Evolutionary conservation across 2,113 vertebrate species (phyloP).

Genomic region (Xiphias gladius): DNA sequence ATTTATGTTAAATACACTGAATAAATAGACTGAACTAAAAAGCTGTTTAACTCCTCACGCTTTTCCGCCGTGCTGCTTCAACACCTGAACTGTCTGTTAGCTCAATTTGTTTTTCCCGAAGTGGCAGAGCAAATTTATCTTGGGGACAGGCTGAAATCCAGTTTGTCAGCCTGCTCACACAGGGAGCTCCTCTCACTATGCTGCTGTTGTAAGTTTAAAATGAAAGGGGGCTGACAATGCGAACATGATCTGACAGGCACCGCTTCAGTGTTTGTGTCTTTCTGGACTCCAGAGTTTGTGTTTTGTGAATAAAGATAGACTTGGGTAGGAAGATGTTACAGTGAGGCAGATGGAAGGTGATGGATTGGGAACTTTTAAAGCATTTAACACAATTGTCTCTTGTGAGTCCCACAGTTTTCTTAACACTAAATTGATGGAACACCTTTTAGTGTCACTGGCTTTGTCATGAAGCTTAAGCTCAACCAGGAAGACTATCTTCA

Average conservation of each 20-base stretch:
- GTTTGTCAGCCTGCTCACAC: conserved; percentile 17
- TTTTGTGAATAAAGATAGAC: conserved; percentile 3
- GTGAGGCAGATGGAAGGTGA: neutral
- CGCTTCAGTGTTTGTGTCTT: conserved; percentile 12
- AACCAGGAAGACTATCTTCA: no score
- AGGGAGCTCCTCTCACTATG: neutral
- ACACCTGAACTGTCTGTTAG: neutral
- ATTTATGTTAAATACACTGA: neutral
- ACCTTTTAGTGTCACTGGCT: no score
- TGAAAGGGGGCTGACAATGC: conserved; percentile 11
- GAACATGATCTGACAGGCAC: conserved; percentile 22
- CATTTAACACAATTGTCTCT: neutral
- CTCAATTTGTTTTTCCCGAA: neutral
- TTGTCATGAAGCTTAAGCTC: no score
- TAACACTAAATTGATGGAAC: no score
- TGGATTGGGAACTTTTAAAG: no score
- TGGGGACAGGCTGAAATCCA: conserved; percentile 9
- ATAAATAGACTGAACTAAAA: neutral
- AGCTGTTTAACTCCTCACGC: neutral
- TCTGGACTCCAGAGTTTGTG: neutral
- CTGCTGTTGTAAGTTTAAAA: conserved; percentile 8
- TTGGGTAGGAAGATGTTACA: neutral
- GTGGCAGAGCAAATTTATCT: conserved; percentile 9
- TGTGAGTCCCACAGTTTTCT: neutral
- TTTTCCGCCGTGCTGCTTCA: neutral